phyloP scores from a whole-genome alignment of 1,140 invertebrate genomes.

The Drosophila equinoxialis region DNA sequence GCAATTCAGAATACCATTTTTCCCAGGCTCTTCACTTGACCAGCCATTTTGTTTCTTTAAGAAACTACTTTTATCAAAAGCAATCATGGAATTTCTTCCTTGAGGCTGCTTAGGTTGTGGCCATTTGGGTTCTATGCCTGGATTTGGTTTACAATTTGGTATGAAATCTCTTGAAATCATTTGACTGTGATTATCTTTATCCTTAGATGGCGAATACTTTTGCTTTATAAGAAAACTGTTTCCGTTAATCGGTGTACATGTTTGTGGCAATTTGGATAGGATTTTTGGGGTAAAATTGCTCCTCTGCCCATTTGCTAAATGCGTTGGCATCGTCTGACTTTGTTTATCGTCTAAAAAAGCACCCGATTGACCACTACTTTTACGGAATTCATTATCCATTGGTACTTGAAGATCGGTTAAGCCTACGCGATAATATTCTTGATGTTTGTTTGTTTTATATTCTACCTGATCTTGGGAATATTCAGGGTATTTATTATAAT shows the following conservation, averaged over 20 bases:
- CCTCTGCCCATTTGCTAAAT: not conserved
- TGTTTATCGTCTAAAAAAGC: not conserved
- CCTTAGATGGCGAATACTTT: not conserved
- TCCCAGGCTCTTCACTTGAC: not conserved
- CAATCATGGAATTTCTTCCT: not conserved
- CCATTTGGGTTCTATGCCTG: not conserved
- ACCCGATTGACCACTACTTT: conserved; percentile 1
- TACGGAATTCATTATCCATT: not conserved
- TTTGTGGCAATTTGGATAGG: not conserved
- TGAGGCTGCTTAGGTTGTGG: not conserved
- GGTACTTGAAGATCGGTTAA: not conserved
- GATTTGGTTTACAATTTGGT: not conserved
- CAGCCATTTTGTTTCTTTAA: not conserved
- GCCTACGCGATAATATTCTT: not conserved
- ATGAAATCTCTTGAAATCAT: not conserved
- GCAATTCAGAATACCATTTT: not conserved
- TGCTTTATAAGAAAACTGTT: not conserved
- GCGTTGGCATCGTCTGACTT: not conserved
- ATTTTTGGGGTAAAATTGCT: not conserved
- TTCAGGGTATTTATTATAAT: not conserved
- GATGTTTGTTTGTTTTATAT: not conserved
- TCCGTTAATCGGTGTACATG: not conserved
- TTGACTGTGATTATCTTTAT: not conserved
- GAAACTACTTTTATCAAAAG: not conserved
- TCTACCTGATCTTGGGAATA: not conserved